Base-by-base conservation (phyloP, 92 coral and sea anemone genomes). In the Phenganax stokvisi region DNA sequence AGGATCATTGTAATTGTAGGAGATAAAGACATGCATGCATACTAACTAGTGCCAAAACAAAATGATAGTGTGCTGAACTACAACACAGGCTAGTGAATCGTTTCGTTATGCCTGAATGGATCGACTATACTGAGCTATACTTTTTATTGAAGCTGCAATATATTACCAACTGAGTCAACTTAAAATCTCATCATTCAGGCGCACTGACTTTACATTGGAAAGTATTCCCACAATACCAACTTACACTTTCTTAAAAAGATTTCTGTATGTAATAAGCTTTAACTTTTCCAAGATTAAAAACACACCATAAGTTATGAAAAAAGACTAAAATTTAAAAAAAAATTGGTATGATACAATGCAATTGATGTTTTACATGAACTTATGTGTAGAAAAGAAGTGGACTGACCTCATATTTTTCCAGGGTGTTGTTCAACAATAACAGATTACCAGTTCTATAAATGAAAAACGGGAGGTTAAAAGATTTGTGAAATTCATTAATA, bases 181-280 rank as follows among this genome's bases (percentile, higher is more conserved):
- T n/a, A 7, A 12, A 51, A 52, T 9, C 25, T 12, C 27, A 25
- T 57, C 44, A 51, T 6, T 54, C 15, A 67, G 47, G 47, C 47
- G 5, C 47, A 37, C 47, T 37, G 47, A 37, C 47, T 1, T 37
- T 37, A 37, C 47, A 37, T 37, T 37, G 47, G 47, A 37, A 37
- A 37, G 47, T 5, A 37, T 5, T 37, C 47, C 3, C 2, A 37
- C 47, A 37, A 37, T 4, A 31, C 30, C 15, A 55, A 89, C 98
- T 90, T 90, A 94, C 98, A 94, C 97, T 94, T 92, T 94, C 71
- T 94, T 94, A 86, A 94, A 94, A 75, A 94, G 89, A 84, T 94
- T 94, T 72, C 98, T 94, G 62, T 94, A 94, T 10, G 98, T 94
- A 67, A 94, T 90, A 71, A 92, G 92, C 87, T 94, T 94, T 20